A percentile compares a stretch with the other conserved stretches of the same genome.
phyloP scores from a whole-genome alignment of 2,113 vertebrate genomes.

The Peromyscus leucopus region DNA sequence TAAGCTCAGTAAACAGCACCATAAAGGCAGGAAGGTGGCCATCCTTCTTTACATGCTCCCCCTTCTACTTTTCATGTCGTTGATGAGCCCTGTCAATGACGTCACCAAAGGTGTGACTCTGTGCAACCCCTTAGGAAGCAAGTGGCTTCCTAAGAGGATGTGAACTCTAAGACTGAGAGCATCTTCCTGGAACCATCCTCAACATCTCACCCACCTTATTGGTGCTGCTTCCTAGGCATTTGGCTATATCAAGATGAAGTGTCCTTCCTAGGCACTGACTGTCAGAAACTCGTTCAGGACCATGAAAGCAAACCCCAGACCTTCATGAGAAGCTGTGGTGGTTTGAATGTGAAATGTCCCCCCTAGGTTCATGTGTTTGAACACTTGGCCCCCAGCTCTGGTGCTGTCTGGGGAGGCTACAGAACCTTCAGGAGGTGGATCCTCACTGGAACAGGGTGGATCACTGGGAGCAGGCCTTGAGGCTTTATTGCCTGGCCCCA shows the following conservation, averaged over 20 bases:
- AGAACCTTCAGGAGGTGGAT: background rate
- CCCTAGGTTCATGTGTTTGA: background rate
- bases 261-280: background rate
- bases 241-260: background rate
- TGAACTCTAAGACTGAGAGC: background rate
- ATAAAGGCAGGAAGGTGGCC: background rate
- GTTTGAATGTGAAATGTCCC: background rate
- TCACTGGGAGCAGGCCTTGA: background rate
- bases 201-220: background rate
- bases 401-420: background rate
- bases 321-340: background rate
- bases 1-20: background rate
- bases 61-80: background rate
- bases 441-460: background rate
- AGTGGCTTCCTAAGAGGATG: background rate
- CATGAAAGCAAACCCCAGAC: background rate
- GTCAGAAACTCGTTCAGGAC: background rate
- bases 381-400: background rate
- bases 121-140: fast-evolving
- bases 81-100: background rate
- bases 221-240: background rate
- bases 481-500: background rate
- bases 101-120: background rate
- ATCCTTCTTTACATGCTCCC: background rate
- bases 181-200: background rate